A percentile compares a stretch with the other conserved stretches of the same genome.
These are phyloP conservation scores for Rhipidura dahli DNA, from an alignment of 2,113 vertebrate species.

Conservation along the genomic window DNA sequence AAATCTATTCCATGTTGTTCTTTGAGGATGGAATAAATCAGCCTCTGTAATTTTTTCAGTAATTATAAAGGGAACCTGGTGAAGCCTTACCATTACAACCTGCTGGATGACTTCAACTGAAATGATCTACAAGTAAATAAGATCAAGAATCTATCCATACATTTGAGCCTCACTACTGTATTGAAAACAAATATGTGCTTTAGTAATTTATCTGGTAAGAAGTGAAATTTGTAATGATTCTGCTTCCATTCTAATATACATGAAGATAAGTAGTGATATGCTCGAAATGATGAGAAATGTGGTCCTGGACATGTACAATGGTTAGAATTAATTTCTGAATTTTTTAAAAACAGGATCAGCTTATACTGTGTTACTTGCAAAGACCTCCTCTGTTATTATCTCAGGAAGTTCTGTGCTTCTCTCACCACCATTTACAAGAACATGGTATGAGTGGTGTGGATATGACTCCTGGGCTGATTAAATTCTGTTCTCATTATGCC, in stretches of 20 bases:
- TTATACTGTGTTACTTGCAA: background rate
- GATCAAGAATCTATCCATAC: background rate
- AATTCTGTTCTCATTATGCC: background rate
- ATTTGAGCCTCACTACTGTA: background rate
- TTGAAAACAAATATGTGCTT: background rate
- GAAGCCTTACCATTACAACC: background rate
- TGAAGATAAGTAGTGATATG: background rate
- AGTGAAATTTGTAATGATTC: background rate
- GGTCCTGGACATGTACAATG: background rate
- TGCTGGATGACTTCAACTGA: background rate
- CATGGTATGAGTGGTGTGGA: background rate
- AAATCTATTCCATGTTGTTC: background rate
- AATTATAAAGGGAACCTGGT: background rate
- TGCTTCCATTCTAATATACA: background rate
- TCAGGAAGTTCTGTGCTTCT: background rate
- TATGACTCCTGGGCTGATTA: background rate
- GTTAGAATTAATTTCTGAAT: background rate
- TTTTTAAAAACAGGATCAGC: background rate
- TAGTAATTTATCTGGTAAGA: background rate
- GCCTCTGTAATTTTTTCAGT: background rate
- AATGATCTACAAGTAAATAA: background rate
- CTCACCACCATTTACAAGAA: background rate
- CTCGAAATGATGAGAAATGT: background rate
- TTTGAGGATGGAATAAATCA: background rate
- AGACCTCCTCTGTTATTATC: background rate